Evolutionary conservation across 2,113 vertebrate species (phyloP).

Genomic region (Nibea albiflora): DNA sequence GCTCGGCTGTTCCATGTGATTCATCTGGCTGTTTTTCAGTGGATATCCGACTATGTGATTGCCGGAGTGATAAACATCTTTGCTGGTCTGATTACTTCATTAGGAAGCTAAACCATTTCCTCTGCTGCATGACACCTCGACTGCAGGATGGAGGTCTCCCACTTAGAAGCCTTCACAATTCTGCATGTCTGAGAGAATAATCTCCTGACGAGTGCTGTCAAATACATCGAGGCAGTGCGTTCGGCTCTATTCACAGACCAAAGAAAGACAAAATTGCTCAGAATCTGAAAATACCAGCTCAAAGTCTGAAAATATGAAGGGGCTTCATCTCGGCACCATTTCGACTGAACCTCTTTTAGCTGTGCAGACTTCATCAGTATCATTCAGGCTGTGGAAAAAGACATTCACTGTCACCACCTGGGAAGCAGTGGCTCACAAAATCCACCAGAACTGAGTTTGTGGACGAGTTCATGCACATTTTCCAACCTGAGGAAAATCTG

Average conservation of each 20-base stretch:
- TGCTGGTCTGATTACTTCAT: slow-evolving; percentile 69
- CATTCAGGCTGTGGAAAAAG: slow-evolving; percentile 8
- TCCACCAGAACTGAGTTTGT: neutral
- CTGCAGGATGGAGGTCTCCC: slow-evolving; percentile 39
- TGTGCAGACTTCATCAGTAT: slow-evolving; percentile 22
- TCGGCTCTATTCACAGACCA: slow-evolving; percentile 49
- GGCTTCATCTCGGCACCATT: slow-evolving; percentile 2
- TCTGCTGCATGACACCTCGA: slow-evolving; percentile 38
- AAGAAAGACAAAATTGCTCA: slow-evolving; percentile 50
- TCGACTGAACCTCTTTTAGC: slow-evolving; percentile 15
- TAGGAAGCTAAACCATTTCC: slow-evolving; percentile 50
- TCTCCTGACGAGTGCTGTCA: slow-evolving; percentile 36
- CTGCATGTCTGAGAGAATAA: slow-evolving; percentile 47
- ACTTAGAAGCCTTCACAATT: slow-evolving; percentile 36
- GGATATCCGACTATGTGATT: slow-evolving; percentile 57
- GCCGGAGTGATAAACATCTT: slow-evolving; percentile 62
- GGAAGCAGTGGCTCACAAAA: neutral
- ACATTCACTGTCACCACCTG: neutral
- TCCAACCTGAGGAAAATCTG: slow-evolving; percentile 12
- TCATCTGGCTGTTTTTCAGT: slow-evolving; percentile 35
- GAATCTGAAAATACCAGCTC: slow-evolving; percentile 39
- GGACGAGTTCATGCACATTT: slow-evolving; percentile 1
- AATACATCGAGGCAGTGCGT: slow-evolving; percentile 10
- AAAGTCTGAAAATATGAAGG: slow-evolving; percentile 39
- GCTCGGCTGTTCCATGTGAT: slow-evolving; percentile 44